Base-by-base conservation (phyloP, 1,140 invertebrate species). In the Zelostemma sp. region DNA sequence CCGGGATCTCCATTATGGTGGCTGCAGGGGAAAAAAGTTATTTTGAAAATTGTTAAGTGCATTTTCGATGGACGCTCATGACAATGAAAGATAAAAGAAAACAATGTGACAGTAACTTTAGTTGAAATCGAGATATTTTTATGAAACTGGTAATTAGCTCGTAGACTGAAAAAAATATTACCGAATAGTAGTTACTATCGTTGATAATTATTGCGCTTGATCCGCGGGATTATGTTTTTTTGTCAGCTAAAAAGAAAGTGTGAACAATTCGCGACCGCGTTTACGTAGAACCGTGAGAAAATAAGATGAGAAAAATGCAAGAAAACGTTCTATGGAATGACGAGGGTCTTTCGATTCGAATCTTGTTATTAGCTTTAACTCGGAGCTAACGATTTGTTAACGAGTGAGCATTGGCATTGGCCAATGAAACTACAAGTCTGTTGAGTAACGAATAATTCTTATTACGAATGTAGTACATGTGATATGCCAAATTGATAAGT, bases 141-240 rank as follows among this genome's bases (percentile, higher is more conserved):
- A 64, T 71, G 73, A 71, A 68, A 73, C 68, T 75, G 63, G 66
- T 67, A 73, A 61, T 63, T 75, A 73, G 66, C 43, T 68, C 11
- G 69, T 72, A 72, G 64, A 68, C 64, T 68, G 64, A 72, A 50
- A 46, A 68, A 25, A 68, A 72, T 72, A 72, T 68, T 68, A 72
- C 47, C 61, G 58, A 68, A 62, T 61, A 64, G 69, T 72, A 72
- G 57, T 68, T 68, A 58, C 47, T 65, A 62, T 62, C 33, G 60
- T 68, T 68, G 64, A 51, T 65, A 67, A 15, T n/a, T 55, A 67
- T 59, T 72, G 57, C 61, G 64, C 60, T 72, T 72, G 46, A 25
- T 48, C 19, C 25, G 38, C 41, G 8, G 33, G 43, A 47, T 46
- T 59, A 64, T 64, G 21, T 6, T 47, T 47, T 17, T 17, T 19